A percentile compares a stretch with the other conserved stretches of the same genome.
Evolutionary conservation across 1,140 invertebrate species (phyloP).

Genomic region (Condylostylus longicornis): DNA sequence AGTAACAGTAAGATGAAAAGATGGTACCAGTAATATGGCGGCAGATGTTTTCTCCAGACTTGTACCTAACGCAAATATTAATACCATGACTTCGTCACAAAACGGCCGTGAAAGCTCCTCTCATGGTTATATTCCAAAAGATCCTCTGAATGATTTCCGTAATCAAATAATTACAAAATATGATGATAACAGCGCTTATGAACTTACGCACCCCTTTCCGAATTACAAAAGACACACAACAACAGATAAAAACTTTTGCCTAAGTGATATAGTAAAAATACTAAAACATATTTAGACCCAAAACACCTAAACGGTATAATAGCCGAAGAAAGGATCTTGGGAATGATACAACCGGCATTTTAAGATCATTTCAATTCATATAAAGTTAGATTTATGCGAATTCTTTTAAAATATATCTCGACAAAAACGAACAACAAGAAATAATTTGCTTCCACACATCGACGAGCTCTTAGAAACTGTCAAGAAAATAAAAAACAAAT

Average conservation of each 20-base stretch:
- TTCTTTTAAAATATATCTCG: conserved; percentile 7
- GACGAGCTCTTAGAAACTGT: conserved; percentile 8
- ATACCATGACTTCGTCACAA: neutral
- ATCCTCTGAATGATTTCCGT: too few species aligned
- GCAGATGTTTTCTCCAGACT: conserved; percentile 2
- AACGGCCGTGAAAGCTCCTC: conserved; percentile 1
- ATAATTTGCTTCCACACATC: conserved; percentile 7
- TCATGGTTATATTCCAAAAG: conserved; percentile 1
- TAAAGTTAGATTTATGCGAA: conserved; percentile 7
- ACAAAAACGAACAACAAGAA: conserved; percentile 4
- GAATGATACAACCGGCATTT: conserved; percentile 8
- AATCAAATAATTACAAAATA: too few species aligned
- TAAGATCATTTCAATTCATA: conserved; percentile 6
- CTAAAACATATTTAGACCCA: conserved; percentile 7
- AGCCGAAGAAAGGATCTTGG: conserved; percentile 7
- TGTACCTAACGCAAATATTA: too few species aligned
- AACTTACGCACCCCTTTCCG: too few species aligned
- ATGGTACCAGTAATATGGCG: conserved; percentile 18
- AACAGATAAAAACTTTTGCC: neutral
- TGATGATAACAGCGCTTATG: too few species aligned
- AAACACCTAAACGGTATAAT: conserved; percentile 7
- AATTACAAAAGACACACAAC: conserved; percentile 6
- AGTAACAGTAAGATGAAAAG: conserved; percentile 19
- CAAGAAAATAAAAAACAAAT: conserved; percentile 11
- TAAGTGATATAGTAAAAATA: neutral